Evolutionary conservation across 2,113 vertebrate genomes (phyloP).

Genomic region (Tonatia bakeri): DNA sequence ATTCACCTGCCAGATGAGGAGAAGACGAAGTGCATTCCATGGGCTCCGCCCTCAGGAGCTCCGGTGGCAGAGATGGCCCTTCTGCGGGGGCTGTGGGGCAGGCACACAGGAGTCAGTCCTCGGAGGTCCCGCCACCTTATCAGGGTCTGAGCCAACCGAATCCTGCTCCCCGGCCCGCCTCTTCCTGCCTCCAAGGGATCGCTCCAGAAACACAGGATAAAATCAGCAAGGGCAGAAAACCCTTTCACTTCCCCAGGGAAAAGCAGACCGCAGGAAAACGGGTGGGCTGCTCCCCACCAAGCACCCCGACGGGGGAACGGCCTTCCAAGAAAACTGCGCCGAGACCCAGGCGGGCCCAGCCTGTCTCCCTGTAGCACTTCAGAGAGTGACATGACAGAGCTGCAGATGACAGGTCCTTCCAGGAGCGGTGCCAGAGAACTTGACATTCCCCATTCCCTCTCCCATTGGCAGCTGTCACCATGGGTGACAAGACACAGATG

Average conservation of each 20-base stretch:
- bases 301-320: neutral
- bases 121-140: neutral
- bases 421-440: conserved; percentile 72
- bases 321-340: neutral
- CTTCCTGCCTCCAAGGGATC: neutral
- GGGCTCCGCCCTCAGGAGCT: too few relatives aligned
- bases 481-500: conserved; percentile 66
- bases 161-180: neutral
- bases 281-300: neutral
- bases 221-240: neutral
- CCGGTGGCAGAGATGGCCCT: too few relatives aligned
- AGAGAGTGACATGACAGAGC: conserved; percentile 66
- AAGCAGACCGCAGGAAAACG: neutral
- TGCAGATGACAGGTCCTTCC: conserved; percentile 69
- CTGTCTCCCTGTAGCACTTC: conserved; percentile 63
- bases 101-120: too few relatives aligned
- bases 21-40: neutral
- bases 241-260: neutral
- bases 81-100: too few relatives aligned
- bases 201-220: neutral
- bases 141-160: neutral
- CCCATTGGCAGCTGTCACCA: conserved; percentile 75
- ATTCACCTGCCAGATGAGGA: neutral
- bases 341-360: conserved; percentile 41
- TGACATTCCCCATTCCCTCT: conserved; percentile 72